Evolutionary conservation across 2,113 vertebrate genomes (phyloP).

Genomic region (Himantopus leucocephalus): DNA sequence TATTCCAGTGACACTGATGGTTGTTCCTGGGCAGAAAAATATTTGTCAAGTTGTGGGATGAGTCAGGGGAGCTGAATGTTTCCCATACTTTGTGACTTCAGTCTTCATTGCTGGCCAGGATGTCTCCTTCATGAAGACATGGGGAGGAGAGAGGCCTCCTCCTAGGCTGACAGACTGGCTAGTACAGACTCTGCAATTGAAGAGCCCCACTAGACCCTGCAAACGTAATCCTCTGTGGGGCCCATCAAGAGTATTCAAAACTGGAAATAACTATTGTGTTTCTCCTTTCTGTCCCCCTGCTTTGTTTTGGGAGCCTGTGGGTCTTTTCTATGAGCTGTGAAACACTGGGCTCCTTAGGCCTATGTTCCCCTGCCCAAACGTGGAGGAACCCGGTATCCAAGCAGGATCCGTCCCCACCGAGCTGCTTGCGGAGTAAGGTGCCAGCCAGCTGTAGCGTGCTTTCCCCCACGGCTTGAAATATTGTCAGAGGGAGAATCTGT

Average conservation of each 20-base stretch:
- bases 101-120: background rate
- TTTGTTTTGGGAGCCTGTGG: background rate
- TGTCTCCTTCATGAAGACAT: too few species aligned
- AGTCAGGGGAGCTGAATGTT: background rate
- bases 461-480: background rate
- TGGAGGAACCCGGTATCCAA: background rate
- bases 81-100: background rate
- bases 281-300: background rate
- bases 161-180: background rate
- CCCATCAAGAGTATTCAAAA: background rate
- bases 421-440: background rate
- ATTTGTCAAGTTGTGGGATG: background rate
- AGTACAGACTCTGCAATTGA: background rate
- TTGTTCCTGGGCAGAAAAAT: background rate
- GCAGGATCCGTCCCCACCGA: background rate
- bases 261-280: background rate
- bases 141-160: background rate
- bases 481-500: background rate
- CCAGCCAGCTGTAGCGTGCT: background rate
- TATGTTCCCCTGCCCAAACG: background rate
- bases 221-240: fast-evolving
- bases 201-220: background rate
- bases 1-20: background rate
- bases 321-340: background rate
- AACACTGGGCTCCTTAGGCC: background rate